These are phyloP conservation scores for Campoletis sonorensis DNA, from an alignment of 1,140 invertebrate genomes.

Conservation along the genomic window DNA sequence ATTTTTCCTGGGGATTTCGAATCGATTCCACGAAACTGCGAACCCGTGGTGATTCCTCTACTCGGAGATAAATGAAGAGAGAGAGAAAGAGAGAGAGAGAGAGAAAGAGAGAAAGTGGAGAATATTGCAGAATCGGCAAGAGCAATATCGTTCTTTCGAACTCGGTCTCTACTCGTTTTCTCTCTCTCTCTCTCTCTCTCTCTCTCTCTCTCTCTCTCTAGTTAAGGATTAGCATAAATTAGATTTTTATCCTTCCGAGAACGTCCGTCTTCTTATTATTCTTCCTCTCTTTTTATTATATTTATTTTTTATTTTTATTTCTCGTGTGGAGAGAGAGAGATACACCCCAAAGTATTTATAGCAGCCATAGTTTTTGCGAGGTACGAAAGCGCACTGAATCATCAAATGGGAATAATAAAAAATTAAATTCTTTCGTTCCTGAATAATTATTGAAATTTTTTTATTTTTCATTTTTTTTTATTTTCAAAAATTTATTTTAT, in stretches of 20 bases:
- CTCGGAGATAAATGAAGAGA: neutral
- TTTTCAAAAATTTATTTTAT: too few relatives aligned
- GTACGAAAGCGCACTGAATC: neutral
- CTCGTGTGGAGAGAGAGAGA: neutral
- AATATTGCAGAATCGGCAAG: conserved; percentile 34
- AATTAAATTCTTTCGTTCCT: conserved; percentile 25
- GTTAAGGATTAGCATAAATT: conserved; percentile 76
- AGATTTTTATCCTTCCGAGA: conserved; percentile 77
- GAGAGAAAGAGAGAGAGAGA: conserved; percentile 3
- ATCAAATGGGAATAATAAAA: conserved; percentile 20
- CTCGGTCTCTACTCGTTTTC: neutral
- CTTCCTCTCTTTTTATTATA: conserved; percentile 28
- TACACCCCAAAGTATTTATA: conserved; percentile 44
- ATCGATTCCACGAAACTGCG: conserved; percentile 71
- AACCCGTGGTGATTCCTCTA: conserved; percentile 48
- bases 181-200: conserved; percentile 62
- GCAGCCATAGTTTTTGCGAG: conserved; percentile 45
- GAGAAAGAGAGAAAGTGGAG: too few relatives aligned
- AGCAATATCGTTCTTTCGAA: conserved; percentile 27
- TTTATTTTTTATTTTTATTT: conserved; percentile 17
- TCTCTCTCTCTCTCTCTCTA: conserved; percentile 50
- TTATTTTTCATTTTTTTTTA: neutral
- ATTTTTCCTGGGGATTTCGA: conserved; percentile 21
- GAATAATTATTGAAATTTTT: neutral
- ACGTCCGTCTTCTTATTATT: conserved; percentile 68